Conservation (phyloP, 1,140 invertebrate species). For the Lepidurus couesii region DNA sequence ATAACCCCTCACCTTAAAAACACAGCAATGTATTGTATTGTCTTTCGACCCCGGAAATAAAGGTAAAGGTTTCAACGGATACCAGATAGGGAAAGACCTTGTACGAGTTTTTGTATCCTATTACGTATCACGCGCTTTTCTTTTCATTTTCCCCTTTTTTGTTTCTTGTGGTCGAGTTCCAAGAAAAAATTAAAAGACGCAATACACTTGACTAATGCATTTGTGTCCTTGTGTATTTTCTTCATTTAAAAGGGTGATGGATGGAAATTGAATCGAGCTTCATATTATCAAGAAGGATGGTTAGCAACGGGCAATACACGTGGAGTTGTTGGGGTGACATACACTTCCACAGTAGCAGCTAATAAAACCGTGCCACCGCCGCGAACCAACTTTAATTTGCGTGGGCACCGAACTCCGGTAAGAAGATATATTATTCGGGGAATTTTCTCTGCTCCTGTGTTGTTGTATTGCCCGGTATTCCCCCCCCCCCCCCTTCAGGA, state of each 20-base stretch:
- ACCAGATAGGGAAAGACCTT: background rate
- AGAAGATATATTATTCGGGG: constrained; percentile 39
- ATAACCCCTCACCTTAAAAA: no score
- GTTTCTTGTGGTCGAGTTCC: background rate
- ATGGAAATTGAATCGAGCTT: constrained; percentile 88
- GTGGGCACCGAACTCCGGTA: constrained; percentile 93
- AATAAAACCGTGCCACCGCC: constrained; percentile 64
- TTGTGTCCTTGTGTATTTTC: background rate
- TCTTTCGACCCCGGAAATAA: background rate
- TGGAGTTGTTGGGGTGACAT: constrained; percentile 91
- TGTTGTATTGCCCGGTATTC: background rate
- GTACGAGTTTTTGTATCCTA: constrained; percentile 5
- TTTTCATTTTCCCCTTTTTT: background rate
- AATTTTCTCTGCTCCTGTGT: background rate
- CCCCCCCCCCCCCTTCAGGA: background rate
- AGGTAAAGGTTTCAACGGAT: background rate
- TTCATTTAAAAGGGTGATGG: constrained; percentile 66
- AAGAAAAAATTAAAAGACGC: background rate
- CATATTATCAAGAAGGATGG: constrained; percentile 99
- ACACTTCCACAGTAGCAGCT: constrained; percentile 59
- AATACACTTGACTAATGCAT: background rate
- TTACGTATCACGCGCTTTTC: background rate
- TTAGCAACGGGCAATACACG: constrained; percentile 89
- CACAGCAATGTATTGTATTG: background rate
- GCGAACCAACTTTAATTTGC: constrained; percentile 95